These are phyloP conservation scores for Germaria angustata DNA, from an alignment of 2,888 invertebrate species.

Conservation along the genomic window DNA sequence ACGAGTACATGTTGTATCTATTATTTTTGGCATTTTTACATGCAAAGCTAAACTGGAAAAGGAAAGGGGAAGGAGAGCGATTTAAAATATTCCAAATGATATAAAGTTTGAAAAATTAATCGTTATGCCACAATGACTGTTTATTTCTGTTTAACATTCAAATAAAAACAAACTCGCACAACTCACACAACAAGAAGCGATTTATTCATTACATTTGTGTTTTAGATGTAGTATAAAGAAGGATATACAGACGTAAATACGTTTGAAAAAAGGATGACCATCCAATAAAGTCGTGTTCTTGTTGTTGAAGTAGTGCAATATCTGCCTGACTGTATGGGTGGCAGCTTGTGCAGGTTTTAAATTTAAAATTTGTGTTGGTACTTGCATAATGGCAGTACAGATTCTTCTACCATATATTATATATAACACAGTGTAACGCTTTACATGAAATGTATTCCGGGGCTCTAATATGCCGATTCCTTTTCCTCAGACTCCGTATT, in stretches of 20 bases:
- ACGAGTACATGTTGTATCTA: slow-evolving; percentile 41
- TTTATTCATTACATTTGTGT: background rate
- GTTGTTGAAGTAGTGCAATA: background rate
- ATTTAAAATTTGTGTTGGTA: background rate
- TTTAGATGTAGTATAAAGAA: background rate
- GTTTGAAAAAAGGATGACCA: background rate
- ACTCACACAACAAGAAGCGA: background rate
- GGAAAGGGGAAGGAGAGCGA: background rate
- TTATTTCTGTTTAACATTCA: background rate
- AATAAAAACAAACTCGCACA: background rate
- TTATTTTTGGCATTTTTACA: slow-evolving; percentile 48
- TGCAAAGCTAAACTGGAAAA: background rate
- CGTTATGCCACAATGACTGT: slow-evolving; percentile 26
- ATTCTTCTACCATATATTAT: too few relatives aligned
- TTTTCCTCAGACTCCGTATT: too few relatives aligned
- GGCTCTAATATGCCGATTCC: too few relatives aligned
- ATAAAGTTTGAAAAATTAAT: background rate
- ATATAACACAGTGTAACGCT: too few relatives aligned
- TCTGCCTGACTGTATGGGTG: background rate
- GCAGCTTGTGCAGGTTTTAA: background rate
- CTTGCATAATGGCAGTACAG: background rate
- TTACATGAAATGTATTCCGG: too few relatives aligned
- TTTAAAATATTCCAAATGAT: background rate
- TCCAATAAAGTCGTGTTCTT: background rate
- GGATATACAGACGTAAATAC: background rate